Conservation (phyloP, 2,888 invertebrate genomes). For the Thyatira batis region DNA sequence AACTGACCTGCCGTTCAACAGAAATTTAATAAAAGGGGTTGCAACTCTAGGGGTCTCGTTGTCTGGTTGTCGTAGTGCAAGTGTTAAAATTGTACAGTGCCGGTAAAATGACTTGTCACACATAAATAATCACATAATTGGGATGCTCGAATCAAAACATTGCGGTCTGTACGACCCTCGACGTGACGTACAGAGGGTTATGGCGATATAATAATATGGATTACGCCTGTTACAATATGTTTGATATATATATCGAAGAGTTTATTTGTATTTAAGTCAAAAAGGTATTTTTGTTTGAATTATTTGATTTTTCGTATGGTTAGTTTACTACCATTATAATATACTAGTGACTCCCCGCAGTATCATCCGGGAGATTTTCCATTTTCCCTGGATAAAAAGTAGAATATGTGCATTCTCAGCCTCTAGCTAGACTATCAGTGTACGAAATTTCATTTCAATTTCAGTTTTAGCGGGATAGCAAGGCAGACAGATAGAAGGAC, state of each 20-base stretch:
- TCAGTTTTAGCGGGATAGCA: no score
- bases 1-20: slow-evolving; percentile 18
- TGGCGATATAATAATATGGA: slow-evolving; percentile 28
- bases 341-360: no score
- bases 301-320: no score
- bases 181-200: slow-evolving; percentile 22
- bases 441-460: no score
- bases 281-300: no score
- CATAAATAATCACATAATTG: slow-evolving; percentile 79
- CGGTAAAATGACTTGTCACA: slow-evolving; percentile 55
- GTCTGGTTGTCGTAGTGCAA: slow-evolving; percentile 31
- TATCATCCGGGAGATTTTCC: no score
- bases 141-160: slow-evolving; percentile 59
- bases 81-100: slow-evolving; percentile 36
- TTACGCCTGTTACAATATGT: slow-evolving; percentile 7
- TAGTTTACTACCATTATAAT: no score
- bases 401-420: no score
- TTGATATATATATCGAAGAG: background rate
- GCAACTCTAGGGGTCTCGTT: slow-evolving; percentile 25
- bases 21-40: slow-evolving; percentile 6
- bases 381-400: no score
- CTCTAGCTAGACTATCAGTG: no score
- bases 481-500: no score
- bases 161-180: slow-evolving; percentile 45
- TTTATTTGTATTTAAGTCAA: background rate